Conservation (phyloP, 2,113 vertebrate species). For the Alouatta palliata region DNA sequence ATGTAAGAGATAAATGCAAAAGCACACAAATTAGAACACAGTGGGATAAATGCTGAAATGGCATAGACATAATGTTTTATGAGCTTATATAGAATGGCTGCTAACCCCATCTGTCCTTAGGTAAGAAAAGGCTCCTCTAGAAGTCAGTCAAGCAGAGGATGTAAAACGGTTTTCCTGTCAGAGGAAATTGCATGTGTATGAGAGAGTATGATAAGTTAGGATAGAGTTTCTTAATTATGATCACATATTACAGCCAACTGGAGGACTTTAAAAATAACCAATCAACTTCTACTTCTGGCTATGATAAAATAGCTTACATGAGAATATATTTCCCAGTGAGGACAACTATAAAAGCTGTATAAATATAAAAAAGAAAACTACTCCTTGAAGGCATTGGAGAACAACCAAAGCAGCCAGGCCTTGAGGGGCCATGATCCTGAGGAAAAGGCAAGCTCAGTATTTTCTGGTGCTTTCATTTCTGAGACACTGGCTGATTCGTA, state of each 20-base stretch:
- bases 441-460: background rate
- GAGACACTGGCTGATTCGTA: background rate
- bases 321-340: background rate
- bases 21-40: background rate
- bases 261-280: background rate
- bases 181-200: background rate
- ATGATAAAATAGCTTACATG: background rate
- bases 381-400: background rate
- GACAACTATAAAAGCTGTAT: background rate
- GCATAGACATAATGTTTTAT: background rate
- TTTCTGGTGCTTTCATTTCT: slow-evolving; percentile 18
- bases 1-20: background rate
- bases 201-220: background rate
- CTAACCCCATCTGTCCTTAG: background rate
- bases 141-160: background rate
- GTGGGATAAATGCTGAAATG: background rate
- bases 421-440: background rate
- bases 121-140: background rate
- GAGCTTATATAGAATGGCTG: background rate
- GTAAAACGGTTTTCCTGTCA: background rate
- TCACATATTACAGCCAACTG: background rate
- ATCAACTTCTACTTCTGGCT: background rate
- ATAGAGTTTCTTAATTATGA: background rate
- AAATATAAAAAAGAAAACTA: background rate
- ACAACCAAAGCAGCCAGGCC: background rate